Percentiles rank a stretch among this genome's conserved stretches.
Conservation (phyloP, 1,140 invertebrate species). For the Papilio machaon region DNA sequence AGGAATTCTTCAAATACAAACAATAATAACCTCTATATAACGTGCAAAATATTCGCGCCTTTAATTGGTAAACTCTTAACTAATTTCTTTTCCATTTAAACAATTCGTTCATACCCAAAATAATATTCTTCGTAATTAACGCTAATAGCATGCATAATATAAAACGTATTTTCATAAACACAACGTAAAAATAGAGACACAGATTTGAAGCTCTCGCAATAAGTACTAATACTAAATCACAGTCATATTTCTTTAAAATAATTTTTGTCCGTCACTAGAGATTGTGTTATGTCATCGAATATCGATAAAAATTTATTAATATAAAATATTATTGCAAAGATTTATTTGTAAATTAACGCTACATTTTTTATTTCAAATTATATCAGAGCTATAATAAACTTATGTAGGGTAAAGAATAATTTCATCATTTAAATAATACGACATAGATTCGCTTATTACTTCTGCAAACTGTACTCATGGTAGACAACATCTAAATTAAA, state of each 20-base stretch:
- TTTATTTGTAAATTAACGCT: too few species aligned
- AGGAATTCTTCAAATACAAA: neutral
- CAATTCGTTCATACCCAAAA: neutral
- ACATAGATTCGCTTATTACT: neutral
- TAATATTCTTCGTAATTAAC: neutral
- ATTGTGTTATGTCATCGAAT: neutral
- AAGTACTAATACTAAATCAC: constrained; percentile 6
- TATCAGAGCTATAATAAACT: neutral
- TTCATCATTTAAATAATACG: neutral
- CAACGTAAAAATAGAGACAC: constrained; percentile 29
- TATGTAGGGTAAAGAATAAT: neutral
- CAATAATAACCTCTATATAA: neutral
- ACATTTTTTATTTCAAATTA: too few species aligned
- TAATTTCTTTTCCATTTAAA: neutral
- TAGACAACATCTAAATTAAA: neutral
- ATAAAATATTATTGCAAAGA: neutral
- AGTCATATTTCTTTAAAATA: constrained; percentile 23
- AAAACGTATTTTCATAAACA: constrained; percentile 31
- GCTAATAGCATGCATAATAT: neutral
- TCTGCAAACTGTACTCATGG: neutral
- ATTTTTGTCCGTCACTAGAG: neutral
- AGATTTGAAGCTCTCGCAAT: neutral
- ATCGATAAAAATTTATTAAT: constrained; percentile 12
- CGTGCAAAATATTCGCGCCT: constrained; percentile 15
- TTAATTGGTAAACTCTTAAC: neutral